These are phyloP conservation scores for Neopipo cinnamomea DNA, from an alignment of 2,113 vertebrate genomes.

Conservation along the genomic window DNA sequence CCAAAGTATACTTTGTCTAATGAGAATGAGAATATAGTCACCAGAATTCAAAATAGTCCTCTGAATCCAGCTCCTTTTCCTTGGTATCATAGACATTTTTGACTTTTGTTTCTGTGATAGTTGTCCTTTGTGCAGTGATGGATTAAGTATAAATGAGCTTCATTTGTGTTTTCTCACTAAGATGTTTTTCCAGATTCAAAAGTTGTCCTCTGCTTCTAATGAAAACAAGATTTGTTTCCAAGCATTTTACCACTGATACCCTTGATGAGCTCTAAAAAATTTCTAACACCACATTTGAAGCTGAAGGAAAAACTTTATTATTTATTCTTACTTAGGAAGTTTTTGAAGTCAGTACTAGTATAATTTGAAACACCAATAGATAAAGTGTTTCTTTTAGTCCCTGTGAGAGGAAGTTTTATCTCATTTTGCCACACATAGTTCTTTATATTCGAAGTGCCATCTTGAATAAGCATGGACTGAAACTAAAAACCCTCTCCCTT, in stretches of 20 bases:
- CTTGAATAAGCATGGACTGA: not conserved
- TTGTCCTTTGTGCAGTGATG: not conserved
- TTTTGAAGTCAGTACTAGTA: not conserved
- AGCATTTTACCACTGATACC: not conserved
- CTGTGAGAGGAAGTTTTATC: not conserved
- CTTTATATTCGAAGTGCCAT: not conserved
- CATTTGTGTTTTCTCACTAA: not conserved
- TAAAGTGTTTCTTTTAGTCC: not conserved
- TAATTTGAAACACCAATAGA: not conserved
- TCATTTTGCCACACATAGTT: not conserved
- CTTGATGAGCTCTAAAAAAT: not conserved
- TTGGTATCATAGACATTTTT: not conserved
- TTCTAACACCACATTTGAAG: not conserved
- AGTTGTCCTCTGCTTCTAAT: not conserved
- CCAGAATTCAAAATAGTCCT: not conserved
- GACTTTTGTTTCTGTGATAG: not conserved
- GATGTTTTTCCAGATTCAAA: not conserved
- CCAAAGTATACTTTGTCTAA: not conserved
- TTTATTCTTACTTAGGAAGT: not conserved
- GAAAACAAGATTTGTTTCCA: not conserved
- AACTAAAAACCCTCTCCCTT: constrained; percentile 1
- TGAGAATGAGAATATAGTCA: not conserved
- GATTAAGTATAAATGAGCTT: not conserved
- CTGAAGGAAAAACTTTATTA: not conserved
- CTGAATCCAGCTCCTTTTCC: not conserved